Percentiles rank a stretch among this genome's conserved stretches.
phyloP scores from a whole-genome alignment of 2,113 vertebrate species.

The Amazona vittata region DNA sequence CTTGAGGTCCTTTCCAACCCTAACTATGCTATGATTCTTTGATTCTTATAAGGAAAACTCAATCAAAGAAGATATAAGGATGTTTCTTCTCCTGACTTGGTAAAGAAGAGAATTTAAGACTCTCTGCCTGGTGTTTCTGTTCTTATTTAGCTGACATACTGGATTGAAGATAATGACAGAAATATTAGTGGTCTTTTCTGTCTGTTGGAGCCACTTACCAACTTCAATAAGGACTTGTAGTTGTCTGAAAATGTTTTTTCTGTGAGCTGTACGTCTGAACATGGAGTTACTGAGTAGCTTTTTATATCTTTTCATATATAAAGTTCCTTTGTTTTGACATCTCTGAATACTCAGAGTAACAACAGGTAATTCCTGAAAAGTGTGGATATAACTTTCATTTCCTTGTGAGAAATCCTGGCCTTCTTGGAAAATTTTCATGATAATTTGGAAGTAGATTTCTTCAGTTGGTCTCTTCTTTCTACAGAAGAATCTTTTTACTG shows the following conservation, averaged over 20 bases:
- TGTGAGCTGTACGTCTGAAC: background rate
- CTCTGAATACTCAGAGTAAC: background rate
- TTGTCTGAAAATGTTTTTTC: background rate
- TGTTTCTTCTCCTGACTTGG: background rate
- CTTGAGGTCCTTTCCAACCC: too few relatives aligned
- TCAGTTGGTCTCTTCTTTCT: background rate
- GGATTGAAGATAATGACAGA: background rate
- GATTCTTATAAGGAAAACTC: background rate
- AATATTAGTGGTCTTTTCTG: background rate
- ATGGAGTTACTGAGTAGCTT: background rate
- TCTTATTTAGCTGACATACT: background rate
- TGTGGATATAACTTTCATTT: background rate
- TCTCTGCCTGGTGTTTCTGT: accelerated
- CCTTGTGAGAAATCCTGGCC: background rate
- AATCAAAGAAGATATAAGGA: background rate
- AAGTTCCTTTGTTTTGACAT: background rate
- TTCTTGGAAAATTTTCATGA: background rate
- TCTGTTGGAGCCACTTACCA: background rate
- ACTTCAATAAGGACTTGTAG: background rate
- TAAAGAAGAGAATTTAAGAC: background rate
- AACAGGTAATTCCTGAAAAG: background rate
- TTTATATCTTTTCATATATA: background rate
- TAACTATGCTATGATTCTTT: background rate
- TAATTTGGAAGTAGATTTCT: background rate
- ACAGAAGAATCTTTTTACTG: background rate